phyloP scores from a whole-genome alignment of 2,797 vertebrate genomes.

The Salarias fasciatus region DNA sequence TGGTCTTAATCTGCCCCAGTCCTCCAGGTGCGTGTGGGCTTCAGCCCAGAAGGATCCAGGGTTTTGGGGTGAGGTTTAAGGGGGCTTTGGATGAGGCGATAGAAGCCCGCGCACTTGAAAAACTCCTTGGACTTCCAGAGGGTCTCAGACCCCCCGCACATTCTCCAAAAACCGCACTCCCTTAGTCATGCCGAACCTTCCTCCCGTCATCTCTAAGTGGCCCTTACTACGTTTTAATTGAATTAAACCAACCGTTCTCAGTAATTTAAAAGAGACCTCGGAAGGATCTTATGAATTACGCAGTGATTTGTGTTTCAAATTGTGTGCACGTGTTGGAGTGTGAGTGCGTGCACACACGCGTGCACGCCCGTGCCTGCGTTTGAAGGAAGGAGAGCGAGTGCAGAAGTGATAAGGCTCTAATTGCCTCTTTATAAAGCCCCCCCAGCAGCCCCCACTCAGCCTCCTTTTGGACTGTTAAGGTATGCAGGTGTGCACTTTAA shows the following conservation, averaged over 20 bases:
- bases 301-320: conserved; percentile 69
- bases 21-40: conserved; percentile 80
- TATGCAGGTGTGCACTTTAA: conserved; percentile 69
- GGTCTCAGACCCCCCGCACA: conserved; percentile 59
- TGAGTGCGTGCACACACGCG: conserved; percentile 15
- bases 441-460: conserved; percentile 30
- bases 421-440: conserved; percentile 69
- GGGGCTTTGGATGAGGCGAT: conserved; percentile 59
- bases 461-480: conserved; percentile 44
- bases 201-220: conserved; percentile 62
- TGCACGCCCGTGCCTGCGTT: conserved; percentile 40
- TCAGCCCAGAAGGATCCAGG: conserved; percentile 68
- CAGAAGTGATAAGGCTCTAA: conserved; percentile 76
- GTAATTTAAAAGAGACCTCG: conserved; percentile 66
- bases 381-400: conserved; percentile 58
- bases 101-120: conserved; percentile 69
- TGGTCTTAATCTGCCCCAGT: conserved; percentile 77
- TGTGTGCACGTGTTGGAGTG: conserved; percentile 17
- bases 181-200: conserved; percentile 52
- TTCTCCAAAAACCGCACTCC: conserved; percentile 37
- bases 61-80: conserved; percentile 68
- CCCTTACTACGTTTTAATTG: conserved; percentile 74
- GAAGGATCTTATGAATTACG: conserved; percentile 72
- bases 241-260: conserved; percentile 74
- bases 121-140: conserved; percentile 63